Evolutionary conservation across 2,888 invertebrate genomes (phyloP).

Genomic region (Pterostichus niger): DNA sequence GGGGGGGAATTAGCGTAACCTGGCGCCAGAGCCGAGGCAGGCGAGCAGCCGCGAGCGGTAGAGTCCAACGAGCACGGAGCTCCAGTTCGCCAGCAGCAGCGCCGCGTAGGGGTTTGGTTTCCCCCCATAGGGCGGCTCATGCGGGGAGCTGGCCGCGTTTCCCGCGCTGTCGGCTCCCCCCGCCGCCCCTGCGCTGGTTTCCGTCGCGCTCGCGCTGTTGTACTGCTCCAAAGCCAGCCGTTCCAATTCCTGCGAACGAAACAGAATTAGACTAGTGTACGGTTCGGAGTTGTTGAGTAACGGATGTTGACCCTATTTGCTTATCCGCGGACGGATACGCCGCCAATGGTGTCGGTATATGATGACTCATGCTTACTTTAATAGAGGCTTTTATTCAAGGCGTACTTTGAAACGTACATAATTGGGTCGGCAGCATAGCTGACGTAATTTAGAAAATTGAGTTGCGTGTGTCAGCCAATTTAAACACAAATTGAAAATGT

Average conservation of each 20-base stretch:
- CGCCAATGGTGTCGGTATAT: conserved; percentile 12
- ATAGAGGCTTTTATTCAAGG: conserved; percentile 32
- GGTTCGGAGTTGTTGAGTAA: neutral
- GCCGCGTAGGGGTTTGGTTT: conserved; percentile 61
- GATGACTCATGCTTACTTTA: conserved; percentile 32
- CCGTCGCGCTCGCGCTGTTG: conserved; percentile 78
- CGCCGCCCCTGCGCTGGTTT: conserved; percentile 76
- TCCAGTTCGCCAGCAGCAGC: conserved; percentile 53
- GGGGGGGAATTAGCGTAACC: conserved; percentile 18
- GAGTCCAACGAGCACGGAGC: conserved; percentile 47
- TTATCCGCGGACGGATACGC: neutral
- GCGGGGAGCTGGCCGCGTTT: conserved; percentile 72
- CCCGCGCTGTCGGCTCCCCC: conserved; percentile 68
- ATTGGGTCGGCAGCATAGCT: conserved; percentile 9
- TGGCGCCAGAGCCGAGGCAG: neutral
- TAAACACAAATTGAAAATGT: neutral
- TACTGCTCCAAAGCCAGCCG: conserved; percentile 85
- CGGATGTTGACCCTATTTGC: neutral
- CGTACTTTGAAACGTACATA: neutral
- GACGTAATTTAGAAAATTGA: conserved; percentile 21
- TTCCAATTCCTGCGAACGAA: conserved; percentile 79
- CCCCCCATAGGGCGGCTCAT: conserved; percentile 70
- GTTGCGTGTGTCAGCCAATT: neutral
- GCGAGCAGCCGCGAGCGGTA: conserved; percentile 53
- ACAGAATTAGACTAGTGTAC: neutral